Evolutionary conservation across 2,888 invertebrate genomes (phyloP).

Genomic region (Nemapogon koenigi): DNA sequence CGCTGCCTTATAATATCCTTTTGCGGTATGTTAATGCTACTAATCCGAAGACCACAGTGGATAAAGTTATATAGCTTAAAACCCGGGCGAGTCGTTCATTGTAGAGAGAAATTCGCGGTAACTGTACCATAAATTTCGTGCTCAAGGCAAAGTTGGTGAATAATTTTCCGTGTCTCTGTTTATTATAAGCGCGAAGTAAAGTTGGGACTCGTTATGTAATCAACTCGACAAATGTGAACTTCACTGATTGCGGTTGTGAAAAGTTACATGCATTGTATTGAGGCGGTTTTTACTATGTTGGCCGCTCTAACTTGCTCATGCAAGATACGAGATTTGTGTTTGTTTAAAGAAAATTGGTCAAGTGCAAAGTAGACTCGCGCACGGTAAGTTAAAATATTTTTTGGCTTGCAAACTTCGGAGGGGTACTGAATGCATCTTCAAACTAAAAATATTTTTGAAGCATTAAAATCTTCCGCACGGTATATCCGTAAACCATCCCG

Average conservation of each 20-base stretch:
- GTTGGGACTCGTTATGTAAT: constrained; percentile 49
- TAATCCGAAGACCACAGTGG: constrained; percentile 32
- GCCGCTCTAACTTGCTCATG: too few species aligned
- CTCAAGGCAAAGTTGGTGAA: constrained; percentile 54
- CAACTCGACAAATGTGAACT: constrained; percentile 22
- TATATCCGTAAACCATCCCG: too few species aligned
- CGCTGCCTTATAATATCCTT: constrained; percentile 11
- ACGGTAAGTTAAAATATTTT: too few species aligned
- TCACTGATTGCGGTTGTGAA: constrained; percentile 9
- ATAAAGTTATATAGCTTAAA: constrained; percentile 44
- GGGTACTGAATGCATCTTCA: too few species aligned
- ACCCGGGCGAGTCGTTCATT: constrained; percentile 55
- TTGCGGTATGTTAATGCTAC: constrained; percentile 20
- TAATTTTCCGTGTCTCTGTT: constrained; percentile 62
- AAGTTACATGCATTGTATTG: too few species aligned
- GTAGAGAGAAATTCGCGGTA: constrained; percentile 51
- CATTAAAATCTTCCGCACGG: too few species aligned
- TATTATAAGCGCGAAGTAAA: constrained; percentile 52
- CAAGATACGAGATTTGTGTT: too few species aligned
- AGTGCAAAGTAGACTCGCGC: too few species aligned
- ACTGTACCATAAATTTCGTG: constrained; percentile 57
- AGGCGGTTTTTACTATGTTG: too few species aligned
- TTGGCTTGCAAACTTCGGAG: too few species aligned
- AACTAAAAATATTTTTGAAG: too few species aligned
- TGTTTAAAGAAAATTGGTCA: too few species aligned